Base-by-base conservation (phyloP, 2,888 invertebrate genomes). In the Oxytorus armatus region DNA sequence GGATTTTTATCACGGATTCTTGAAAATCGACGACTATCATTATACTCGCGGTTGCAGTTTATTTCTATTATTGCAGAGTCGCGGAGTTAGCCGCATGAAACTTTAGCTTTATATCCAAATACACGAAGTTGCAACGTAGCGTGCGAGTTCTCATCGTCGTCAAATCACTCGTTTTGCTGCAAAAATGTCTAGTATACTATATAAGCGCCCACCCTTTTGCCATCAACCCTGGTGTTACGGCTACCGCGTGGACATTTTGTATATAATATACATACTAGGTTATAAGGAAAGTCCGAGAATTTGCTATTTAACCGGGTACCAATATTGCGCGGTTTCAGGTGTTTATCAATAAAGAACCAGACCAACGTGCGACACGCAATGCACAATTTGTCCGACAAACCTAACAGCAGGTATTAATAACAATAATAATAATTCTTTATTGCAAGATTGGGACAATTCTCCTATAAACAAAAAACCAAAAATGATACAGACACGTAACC, bases 251-350 rank as follows among this genome's bases (percentile, higher is more conserved):
- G n/a, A 53, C 23, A 74, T 77, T 77, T 84, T 42, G 7, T 57
- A 16, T 23, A 18, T 29, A 23, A 44, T 14, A 63, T 10, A 25
- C 18, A 29, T 8, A 23, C 11, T 21, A 21, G 44, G 57, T 70
- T 21, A n/a, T n/a, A 11, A 49, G 36, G 23, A 29, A 36, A 55
- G 25, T 63, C 36, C 76, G 8, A 29, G 16, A 23, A 51, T 18
- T 3, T 51, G 29, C 59, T 36, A 21, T 47, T 36, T 59, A 63
- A 14, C 63, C 47, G 70, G 49, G 83, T 77, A 82, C 86, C 86
- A 86, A 88, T 88, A 89, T 89, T 89, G 87, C 86, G 87, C 84
- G 89, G 88, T 88, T 88, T 88, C 83, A 77, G 86, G 85, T 86
- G 87, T 87, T 88, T 88, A 86, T 86, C 88, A 87, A 88, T 87